Conservation (phyloP, 53 echinoderm and acorn worm species). For the Patiria pectinifera region DNA sequence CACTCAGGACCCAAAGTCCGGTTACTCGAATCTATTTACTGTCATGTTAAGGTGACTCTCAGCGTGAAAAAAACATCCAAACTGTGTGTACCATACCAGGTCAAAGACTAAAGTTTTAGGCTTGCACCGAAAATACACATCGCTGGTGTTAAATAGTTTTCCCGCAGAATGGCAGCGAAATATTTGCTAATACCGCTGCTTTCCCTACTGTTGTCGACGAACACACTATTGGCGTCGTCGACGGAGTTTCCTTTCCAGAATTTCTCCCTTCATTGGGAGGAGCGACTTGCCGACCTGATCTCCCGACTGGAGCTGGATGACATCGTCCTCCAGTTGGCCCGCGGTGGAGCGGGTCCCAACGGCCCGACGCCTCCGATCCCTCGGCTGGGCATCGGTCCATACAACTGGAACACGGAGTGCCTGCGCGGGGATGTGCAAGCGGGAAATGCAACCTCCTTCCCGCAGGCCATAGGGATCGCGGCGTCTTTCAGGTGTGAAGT, state of each 20-base stretch:
- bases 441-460: constrained; percentile 88
- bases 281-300: constrained; percentile 77
- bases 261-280: constrained; percentile 82
- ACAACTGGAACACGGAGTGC: constrained; percentile 93
- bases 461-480: constrained; percentile 83
- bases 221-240: no score
- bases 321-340: constrained; percentile 71
- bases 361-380: constrained; percentile 89
- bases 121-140: no score
- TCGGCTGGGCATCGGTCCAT: constrained; percentile 80
- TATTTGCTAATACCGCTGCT: no score
- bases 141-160: no score
- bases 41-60: no score
- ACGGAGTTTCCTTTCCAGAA: constrained; percentile 76
- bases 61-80: no score
- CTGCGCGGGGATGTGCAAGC: constrained; percentile 78
- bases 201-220: no score
- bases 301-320: constrained; percentile 35
- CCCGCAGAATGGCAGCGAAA: no score
- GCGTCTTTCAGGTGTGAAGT: constrained; percentile 82
- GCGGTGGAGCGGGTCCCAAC: constrained; percentile 81
- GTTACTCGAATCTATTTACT: no score
- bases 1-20: no score
- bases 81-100: no score
- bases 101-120: no score